Evolutionary conservation across 2,113 vertebrate species (phyloP).

Genomic region (Oreochromis tanganicae): DNA sequence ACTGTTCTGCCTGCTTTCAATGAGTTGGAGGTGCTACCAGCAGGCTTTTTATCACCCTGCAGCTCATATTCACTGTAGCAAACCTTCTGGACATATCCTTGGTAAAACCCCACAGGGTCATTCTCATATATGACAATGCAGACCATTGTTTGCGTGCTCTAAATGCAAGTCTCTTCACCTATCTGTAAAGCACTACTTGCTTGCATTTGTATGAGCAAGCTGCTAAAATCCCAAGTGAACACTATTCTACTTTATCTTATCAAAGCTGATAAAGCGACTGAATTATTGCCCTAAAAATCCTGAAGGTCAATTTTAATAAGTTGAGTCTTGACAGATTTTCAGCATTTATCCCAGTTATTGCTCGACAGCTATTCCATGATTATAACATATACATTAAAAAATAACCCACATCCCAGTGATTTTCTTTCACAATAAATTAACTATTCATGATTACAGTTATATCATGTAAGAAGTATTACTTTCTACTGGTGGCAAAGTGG

Average conservation of each 20-base stretch:
- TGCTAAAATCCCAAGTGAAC: background rate
- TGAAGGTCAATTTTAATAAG: background rate
- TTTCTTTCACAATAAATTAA: background rate
- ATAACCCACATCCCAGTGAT: background rate
- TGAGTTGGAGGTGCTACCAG: background rate
- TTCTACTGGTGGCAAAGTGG: background rate
- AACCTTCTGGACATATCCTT: background rate
- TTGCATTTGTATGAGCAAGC: background rate
- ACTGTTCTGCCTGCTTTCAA: background rate
- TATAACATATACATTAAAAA: background rate
- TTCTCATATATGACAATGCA: background rate
- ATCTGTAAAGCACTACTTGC: background rate
- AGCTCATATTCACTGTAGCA: background rate
- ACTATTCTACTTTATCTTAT: background rate
- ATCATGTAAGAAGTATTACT: background rate
- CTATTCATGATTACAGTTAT: background rate
- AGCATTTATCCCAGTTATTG: background rate
- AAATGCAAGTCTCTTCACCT: no score
- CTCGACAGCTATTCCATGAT: background rate
- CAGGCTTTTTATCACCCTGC: background rate
- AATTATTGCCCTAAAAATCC: background rate
- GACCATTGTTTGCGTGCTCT: background rate
- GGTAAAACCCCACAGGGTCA: background rate
- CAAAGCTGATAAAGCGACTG: background rate
- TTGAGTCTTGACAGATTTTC: background rate